Percentiles rank a stretch among this genome's conserved stretches.
phyloP scores from a whole-genome alignment of 2,113 vertebrate species.

The Anhinga anhinga region DNA sequence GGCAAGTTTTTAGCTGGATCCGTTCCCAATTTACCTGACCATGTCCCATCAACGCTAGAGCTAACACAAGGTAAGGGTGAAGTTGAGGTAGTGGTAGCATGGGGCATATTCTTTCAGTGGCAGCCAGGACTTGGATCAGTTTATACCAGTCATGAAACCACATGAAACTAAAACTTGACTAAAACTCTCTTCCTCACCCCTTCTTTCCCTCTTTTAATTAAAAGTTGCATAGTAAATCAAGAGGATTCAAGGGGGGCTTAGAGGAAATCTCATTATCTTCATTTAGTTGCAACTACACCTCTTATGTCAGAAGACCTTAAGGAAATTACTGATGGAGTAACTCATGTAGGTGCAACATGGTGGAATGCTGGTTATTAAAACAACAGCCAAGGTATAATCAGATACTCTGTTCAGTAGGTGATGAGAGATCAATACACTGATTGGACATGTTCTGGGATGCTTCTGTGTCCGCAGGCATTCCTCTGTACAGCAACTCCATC shows the following conservation, averaged over 20 bases:
- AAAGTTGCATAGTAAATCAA: neutral
- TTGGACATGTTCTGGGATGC: neutral
- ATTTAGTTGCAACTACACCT: neutral
- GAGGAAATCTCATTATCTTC: neutral
- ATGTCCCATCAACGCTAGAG: neutral
- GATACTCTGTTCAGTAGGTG: neutral
- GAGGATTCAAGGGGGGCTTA: neutral
- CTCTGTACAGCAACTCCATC: neutral
- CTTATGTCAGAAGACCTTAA: neutral
- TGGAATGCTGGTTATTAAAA: neutral
- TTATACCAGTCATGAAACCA: neutral
- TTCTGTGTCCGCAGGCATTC: neutral
- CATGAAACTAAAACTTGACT: too few relatives aligned
- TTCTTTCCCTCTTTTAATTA: constrained; percentile 3
- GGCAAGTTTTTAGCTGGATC: neutral
- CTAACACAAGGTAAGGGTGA: neutral
- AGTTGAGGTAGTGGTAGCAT: neutral
- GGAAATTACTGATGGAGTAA: neutral
- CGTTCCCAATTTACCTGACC: neutral
- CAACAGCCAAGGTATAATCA: neutral
- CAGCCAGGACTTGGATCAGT: neutral
- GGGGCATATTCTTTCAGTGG: neutral
- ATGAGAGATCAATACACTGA: neutral
- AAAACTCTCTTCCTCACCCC: neutral
- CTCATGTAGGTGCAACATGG: neutral